Conservation (phyloP, 1,140 invertebrate species). For the Caerostris darwini region DNA sequence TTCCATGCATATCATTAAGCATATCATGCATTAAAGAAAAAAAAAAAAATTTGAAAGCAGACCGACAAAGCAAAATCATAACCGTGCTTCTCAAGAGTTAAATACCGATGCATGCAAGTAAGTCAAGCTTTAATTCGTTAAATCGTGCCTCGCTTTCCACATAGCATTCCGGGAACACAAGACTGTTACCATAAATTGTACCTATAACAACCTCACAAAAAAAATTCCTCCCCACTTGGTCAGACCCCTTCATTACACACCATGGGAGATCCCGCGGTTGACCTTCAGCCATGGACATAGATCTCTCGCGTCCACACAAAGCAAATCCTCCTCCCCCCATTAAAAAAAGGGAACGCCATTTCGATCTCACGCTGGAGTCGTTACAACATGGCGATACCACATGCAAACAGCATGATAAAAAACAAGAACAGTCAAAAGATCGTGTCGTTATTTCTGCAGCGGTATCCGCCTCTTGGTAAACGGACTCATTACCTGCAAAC, state of each 20-base stretch:
- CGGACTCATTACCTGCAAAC: constrained; percentile 62
- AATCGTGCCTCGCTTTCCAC: constrained; percentile 25
- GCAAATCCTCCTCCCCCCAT: constrained; percentile 16
- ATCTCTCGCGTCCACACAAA: constrained; percentile 12
- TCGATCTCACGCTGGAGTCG: constrained; percentile 67
- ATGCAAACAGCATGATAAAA: constrained; percentile 45
- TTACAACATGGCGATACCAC: constrained; percentile 63
- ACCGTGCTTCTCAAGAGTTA: neutral
- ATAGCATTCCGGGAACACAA: neutral
- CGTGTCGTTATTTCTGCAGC: constrained; percentile 74
- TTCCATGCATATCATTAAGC: no score
- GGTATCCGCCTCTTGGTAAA: constrained; percentile 69
- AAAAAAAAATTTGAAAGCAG: neutral
- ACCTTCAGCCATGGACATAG: constrained; percentile 38
- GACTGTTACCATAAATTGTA: constrained; percentile 13
- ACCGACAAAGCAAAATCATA: neutral
- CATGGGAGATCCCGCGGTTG: constrained; percentile 25
- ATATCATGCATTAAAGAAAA: neutral
- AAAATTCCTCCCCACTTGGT: constrained; percentile 41
- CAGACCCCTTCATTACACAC: constrained; percentile 27
- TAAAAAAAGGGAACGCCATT: constrained; percentile 12
- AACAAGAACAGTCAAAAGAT: constrained; percentile 54
- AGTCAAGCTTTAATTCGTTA: neutral
- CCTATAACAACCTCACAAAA: constrained; percentile 39
- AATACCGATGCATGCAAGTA: neutral